These are phyloP conservation scores for Diloba caeruleocephala DNA, from an alignment of 2,888 invertebrate genomes.

Conservation along the genomic window DNA sequence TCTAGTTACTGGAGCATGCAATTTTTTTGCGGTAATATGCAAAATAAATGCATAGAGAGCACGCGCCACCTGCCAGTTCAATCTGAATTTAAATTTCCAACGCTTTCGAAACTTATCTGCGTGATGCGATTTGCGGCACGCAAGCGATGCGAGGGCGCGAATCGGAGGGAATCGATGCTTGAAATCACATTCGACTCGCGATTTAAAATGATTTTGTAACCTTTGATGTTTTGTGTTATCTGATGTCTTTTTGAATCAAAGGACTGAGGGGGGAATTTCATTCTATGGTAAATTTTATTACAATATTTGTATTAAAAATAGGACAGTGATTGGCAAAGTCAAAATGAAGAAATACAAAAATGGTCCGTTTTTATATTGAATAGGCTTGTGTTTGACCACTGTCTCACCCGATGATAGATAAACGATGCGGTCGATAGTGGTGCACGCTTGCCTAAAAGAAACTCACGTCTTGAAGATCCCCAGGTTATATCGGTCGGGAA, in stretches of 20 bases:
- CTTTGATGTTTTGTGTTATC: constrained; percentile 60
- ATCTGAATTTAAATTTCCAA: constrained; percentile 70
- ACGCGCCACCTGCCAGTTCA: constrained; percentile 59
- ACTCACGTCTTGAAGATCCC: no score
- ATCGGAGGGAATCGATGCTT: constrained; percentile 68
- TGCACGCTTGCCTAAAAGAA: no score
- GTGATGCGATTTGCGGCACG: constrained; percentile 68
- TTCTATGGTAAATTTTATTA: neutral
- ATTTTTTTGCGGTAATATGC: constrained; percentile 46
- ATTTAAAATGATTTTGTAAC: constrained; percentile 66
- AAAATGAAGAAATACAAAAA: no score
- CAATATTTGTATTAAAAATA: no score
- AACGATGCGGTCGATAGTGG: no score
- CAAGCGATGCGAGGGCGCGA: constrained; percentile 62
- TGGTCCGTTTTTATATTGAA: no score
- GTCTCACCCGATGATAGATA: no score
- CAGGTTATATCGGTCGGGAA: no score
- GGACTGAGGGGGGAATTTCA: neutral
- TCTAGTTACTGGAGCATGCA: no score
- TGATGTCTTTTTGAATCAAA: constrained; percentile 22
- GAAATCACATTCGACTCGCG: constrained; percentile 71
- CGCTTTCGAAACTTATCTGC: constrained; percentile 65
- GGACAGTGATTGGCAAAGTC: no score
- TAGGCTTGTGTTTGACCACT: no score
- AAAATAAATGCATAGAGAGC: constrained; percentile 60